Conservation (phyloP, 2,888 invertebrate species). For the Theretra japonica region DNA sequence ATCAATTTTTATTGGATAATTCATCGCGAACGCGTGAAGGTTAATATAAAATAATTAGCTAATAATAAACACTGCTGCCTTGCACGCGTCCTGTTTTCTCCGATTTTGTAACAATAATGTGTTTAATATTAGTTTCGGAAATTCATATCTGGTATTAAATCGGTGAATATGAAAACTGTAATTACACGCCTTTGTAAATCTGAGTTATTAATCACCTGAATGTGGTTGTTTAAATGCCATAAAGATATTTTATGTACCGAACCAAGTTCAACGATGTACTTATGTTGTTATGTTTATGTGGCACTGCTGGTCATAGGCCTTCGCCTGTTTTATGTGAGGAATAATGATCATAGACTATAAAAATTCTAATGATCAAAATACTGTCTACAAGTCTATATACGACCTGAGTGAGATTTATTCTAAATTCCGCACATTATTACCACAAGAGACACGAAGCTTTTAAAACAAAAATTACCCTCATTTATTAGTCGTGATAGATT, state of each 20-base stretch:
- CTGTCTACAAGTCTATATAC: no score
- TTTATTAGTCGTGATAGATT: no score
- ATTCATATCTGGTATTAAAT: not conserved
- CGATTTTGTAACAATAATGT: conserved; percentile 2
- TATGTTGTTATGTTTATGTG: no score
- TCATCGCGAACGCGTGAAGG: conserved; percentile 6
- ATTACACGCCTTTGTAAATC: not conserved
- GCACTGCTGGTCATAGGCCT: no score
- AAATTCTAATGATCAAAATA: no score
- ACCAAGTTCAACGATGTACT: not conserved
- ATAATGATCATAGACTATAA: no score
- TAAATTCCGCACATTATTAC: no score
- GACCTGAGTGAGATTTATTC: no score
- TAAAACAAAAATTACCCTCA: no score
- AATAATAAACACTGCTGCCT: conserved; percentile 18
- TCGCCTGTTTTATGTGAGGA: no score
- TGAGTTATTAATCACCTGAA: not conserved
- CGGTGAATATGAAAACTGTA: not conserved
- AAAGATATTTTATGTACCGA: not conserved
- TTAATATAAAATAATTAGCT: conserved; percentile 16
- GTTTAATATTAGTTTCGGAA: conserved; percentile 16
- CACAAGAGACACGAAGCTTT: no score
- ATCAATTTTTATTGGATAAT: conserved; percentile 19
- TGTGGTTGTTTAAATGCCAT: not conserved
- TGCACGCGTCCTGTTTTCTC: conserved; percentile 15